Base-by-base conservation (phyloP, 2,113 vertebrate genomes). In the Vimba vimba region DNA sequence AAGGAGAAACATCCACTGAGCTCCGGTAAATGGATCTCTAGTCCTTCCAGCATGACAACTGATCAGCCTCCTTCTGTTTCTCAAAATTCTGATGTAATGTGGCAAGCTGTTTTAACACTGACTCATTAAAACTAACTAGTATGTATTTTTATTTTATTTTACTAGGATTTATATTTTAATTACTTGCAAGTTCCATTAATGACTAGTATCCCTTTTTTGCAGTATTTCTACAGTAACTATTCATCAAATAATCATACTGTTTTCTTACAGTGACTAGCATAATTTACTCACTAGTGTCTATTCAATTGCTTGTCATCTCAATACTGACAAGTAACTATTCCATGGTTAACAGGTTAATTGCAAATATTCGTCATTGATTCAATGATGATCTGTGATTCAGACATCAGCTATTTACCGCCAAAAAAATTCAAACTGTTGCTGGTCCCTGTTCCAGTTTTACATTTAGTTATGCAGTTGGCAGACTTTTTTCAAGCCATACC, bases 51-150 rank as follows among this genome's bases (percentile, higher is more conserved):
- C 60, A n/a, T 82, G 62, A 69, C 45, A 82, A 82, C 62, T 68
- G 60, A 68, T 82, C 79, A 68, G 25, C 69, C 62, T 69, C 79
- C 62, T 81, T 62, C 62, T 52, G 68, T 68, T 23, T 68, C 59
- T 60, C 33, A 60, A 60, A 60, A 79, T 23, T 15, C 59, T 36
- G 45, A 82, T 52, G 25, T 4, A 52, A 36, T 77, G 2, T 77
- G 75, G 75, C 75, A 77, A 55, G 75, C 47, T 21, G 9, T 7
- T 2, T 33, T 21, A 30, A 77, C 75, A 77, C 2, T 21, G 4
- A 21, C 33, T 11, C 3, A 0, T 55, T 30, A 52, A 76, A 76
- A 75, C n/a, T 50, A 45, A 15, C 21, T 45, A 43, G 9, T 39
- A 23, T 71, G 33, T 7, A 21, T 69, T 71, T 71, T 12, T 12